Percentiles rank a stretch among this genome's conserved stretches.
Evolutionary conservation across 1,140 invertebrate genomes (phyloP).

Genomic region (Riptortus pedestris): DNA sequence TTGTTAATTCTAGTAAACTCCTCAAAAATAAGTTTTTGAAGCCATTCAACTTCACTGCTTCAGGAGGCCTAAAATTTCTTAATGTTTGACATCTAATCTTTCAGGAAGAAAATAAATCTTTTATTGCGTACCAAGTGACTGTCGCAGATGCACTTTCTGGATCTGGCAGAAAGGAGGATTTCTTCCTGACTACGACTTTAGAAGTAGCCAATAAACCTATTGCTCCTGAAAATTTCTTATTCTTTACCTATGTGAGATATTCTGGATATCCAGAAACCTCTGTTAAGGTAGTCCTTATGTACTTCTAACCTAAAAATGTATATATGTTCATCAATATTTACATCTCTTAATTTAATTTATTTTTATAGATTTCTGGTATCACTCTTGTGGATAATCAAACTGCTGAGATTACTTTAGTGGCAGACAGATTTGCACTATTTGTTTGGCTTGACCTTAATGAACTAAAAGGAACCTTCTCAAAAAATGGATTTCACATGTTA

Average conservation of each 20-base stretch:
- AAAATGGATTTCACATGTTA: conserved; percentile 48
- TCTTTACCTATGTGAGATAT: conserved; percentile 25
- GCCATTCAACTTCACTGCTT: no score
- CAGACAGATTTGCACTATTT: conserved; percentile 47
- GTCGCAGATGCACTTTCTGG: conserved; percentile 8
- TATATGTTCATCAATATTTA: not conserved
- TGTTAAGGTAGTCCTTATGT: conserved; percentile 22
- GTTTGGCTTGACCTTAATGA: conserved; percentile 47
- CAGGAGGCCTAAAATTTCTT: not conserved
- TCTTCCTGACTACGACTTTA: conserved; percentile 32
- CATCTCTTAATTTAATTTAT: not conserved
- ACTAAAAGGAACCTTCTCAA: conserved; percentile 46
- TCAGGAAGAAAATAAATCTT: conserved; percentile 19
- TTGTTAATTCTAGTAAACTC: not conserved
- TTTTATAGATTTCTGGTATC: not conserved
- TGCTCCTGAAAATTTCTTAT: conserved; percentile 37
- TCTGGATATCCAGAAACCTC: conserved; percentile 14
- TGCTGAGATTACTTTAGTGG: conserved; percentile 34
- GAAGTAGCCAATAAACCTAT: conserved; percentile 31
- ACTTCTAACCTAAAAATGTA: not conserved
- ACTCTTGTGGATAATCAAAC: not conserved
- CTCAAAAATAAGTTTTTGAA: not conserved
- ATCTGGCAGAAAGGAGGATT: conserved; percentile 16
- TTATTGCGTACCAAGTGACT: conserved; percentile 11
- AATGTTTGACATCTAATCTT: conserved; percentile 12